Percentiles rank a stretch among this genome's conserved stretches.
These are phyloP conservation scores for Eriocheir sinensis DNA, from an alignment of 1,140 invertebrate species.

Conservation along the genomic window DNA sequence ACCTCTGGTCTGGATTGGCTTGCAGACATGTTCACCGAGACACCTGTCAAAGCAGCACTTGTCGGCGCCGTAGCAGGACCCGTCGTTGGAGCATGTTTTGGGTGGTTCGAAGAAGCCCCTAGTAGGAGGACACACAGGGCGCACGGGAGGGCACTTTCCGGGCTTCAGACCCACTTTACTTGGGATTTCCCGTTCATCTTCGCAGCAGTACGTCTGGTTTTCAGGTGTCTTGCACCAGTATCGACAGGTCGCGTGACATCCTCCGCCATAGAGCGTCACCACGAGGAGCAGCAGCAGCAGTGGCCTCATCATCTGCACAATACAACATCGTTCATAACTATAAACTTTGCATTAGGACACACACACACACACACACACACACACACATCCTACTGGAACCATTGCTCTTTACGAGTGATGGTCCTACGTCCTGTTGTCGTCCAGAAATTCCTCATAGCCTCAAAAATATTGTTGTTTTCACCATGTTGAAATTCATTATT, in stretches of 20 bases:
- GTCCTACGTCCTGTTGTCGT: neutral
- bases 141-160: slow-evolving; percentile 18
- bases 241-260: neutral
- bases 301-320: no score
- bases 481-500: neutral
- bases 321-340: no score
- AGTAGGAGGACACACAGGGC: neutral
- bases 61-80: neutral
- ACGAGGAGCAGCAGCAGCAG: no score
- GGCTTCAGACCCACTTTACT: neutral
- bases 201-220: slow-evolving; percentile 37
- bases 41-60: slow-evolving; percentile 58
- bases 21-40: slow-evolving; percentile 34
- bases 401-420: neutral
- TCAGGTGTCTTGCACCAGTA: slow-evolving; percentile 34
- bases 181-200: neutral
- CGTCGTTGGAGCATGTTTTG: neutral
- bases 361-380: no score
- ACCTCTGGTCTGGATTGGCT: neutral
- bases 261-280: no score
- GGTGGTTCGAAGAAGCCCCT: neutral
- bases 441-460: neutral
- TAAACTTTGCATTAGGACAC: no score
- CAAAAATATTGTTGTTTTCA: neutral
- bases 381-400: neutral